Base-by-base conservation (phyloP, 2,113 vertebrate species). In the Syrmaticus mikado region DNA sequence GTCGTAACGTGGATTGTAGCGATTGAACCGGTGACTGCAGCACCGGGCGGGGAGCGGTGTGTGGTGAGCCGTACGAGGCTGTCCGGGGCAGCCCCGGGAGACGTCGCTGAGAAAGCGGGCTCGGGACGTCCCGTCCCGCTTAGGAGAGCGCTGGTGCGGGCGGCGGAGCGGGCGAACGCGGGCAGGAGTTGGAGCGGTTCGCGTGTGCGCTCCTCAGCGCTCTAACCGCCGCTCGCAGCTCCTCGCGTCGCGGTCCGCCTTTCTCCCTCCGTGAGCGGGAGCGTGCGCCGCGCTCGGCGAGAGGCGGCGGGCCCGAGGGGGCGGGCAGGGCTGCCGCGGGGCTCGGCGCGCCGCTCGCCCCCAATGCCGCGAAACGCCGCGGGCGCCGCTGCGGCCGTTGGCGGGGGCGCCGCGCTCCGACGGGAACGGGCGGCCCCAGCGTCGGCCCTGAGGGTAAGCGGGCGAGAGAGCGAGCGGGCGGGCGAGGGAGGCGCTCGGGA, bases 1-100 rank as follows among this genome's bases (percentile, higher is more conserved):
- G 25, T 10, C 8, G 2, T 11, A 41, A 43, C 6, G 2, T 0
- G 22, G 0, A 0, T 6, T 0, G 3, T 13, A 11, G 28, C 0
- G n/a, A 38, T 38, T 38, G 6, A 14, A 21, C 0, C 0, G 61
- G 0, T 5, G 48, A 36, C 53, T 11, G 13, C 46, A 34, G 83
- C 4, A 2, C 6, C 0, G 68, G 76, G 36, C 82, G 2, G 82
- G 64, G 64, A 27, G n/a, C 36, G 21, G 10, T 1, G 5, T 4
- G 1, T 11, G 28, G 30, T 32, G 93, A 11, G 50, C 3, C 2
- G 48, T 40, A 52, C 27, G 24, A 1, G 84, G 62, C 71, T 45
- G 71, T 25, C 76, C 4, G 70, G 14, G 67, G 40, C 18, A 7
- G 58, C 27, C 2, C 12, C 27, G 10, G 52, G 52, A 19, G 43